Evolutionary conservation across 2,888 invertebrate species (phyloP).

Genomic region (Acronicta alni): DNA sequence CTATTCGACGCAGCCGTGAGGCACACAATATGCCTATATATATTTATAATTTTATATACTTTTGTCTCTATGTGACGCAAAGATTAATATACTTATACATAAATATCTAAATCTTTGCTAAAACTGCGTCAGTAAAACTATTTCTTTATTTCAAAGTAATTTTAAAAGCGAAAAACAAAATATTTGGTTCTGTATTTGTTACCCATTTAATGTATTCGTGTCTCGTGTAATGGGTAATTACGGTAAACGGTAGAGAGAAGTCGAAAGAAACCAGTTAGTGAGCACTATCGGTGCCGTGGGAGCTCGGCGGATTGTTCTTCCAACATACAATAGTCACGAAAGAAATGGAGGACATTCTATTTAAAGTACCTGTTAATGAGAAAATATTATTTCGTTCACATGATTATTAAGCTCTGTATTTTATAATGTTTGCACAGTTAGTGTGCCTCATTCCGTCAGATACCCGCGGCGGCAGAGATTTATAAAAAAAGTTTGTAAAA

Average conservation of each 20-base stretch:
- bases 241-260: slow-evolving; percentile 28
- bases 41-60: too few species aligned
- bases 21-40: too few species aligned
- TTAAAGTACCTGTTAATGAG: slow-evolving; percentile 14
- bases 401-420: slow-evolving; percentile 6
- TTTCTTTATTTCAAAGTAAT: too few species aligned
- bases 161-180: slow-evolving; percentile 9
- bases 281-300: slow-evolving; percentile 68
- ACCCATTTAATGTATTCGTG: slow-evolving; percentile 30
- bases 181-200: slow-evolving; percentile 36
- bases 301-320: slow-evolving; percentile 58
- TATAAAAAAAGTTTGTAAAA: slow-evolving; percentile 14
- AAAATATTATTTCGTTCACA: slow-evolving; percentile 30
- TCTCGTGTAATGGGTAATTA: slow-evolving; percentile 40
- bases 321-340: slow-evolving; percentile 62
- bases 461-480: neutral
- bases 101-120: too few species aligned
- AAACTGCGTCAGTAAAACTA: too few species aligned
- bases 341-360: slow-evolving; percentile 61
- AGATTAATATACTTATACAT: too few species aligned
- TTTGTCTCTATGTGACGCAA: too few species aligned
- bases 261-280: slow-evolving; percentile 50
- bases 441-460: slow-evolving; percentile 5
- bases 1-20: too few species aligned
- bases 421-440: slow-evolving; percentile 11